Evolutionary conservation across 2,113 vertebrate genomes (phyloP), one percentile per base, ranked within the genome.

Genomic region (Dromas ardeola): DNA sequence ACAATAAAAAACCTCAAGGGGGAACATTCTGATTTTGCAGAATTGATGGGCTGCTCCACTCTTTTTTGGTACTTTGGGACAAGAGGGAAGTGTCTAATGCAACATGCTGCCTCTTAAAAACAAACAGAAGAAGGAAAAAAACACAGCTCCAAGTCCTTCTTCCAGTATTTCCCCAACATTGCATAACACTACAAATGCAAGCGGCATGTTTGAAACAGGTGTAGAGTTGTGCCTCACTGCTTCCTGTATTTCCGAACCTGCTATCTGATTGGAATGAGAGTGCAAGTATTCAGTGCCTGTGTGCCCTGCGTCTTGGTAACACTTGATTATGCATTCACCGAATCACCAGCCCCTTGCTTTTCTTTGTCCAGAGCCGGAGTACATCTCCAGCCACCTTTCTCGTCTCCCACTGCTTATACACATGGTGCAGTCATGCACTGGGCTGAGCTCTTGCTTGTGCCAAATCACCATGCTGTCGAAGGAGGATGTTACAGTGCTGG

Each of bases 221-320:
- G 92, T 92, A 83, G 81, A 88, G 66, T 56, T 90, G 90, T 95
- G 87, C 55, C 83, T 92, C 86, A 20, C 89, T 71, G 88, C 82
- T 86, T 95, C 91, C 91, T 92, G 70, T 79, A 10, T 96, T 96
- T 87, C 93, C 81, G 42, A 72, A 45, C 61, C 30, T 96, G 86
- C 87, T 94, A 74, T 96, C 91, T 93, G 91, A 96, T 90, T 85
- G 96, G 90, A 95, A 87, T n/a, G 26, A 58, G 52, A 69, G 34
- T 15, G 36, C 67, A 76, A 85, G 82, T 96, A 94, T 53, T 86
- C 91, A 92, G 38, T 81, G 74, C 93, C 47, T 63, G 30, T 55
- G 50, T 63, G 53, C 52, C 40, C 36, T 58, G 58, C 9, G 19
- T 69, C 83, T 91, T 66, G 82, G 70, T 79, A 79, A 76, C 90